Evolutionary conservation across 2,113 vertebrate species (phyloP).

Genomic region (Pardalotus punctatus): DNA sequence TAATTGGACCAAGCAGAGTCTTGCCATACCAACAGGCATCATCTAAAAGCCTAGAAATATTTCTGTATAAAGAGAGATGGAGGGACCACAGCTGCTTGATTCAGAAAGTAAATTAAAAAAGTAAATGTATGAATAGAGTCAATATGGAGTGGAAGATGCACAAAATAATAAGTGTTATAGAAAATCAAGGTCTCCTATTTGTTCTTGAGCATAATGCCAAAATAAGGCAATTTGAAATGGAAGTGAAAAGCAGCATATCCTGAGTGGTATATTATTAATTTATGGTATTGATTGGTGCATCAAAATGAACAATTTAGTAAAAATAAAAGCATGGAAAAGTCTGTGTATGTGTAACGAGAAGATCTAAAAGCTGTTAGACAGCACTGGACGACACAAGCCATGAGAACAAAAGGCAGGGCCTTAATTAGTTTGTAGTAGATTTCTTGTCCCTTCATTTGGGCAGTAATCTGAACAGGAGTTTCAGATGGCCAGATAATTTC

Average conservation of each 20-base stretch:
- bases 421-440: neutral
- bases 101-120: neutral
- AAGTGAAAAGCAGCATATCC: neutral
- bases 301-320: slow-evolving; percentile 15
- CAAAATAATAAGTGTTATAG: slow-evolving; percentile 9
- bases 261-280: slow-evolving; percentile 3
- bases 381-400: neutral
- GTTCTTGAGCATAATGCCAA: neutral
- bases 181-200: slow-evolving; percentile 44
- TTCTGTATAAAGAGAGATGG: neutral
- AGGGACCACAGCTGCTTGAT: slow-evolving; percentile 27
- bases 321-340: neutral
- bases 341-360: neutral
- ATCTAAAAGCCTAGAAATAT: neutral
- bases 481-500: neutral
- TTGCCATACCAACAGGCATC: neutral
- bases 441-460: neutral
- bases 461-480: neutral
- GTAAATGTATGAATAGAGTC: neutral
- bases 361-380: neutral
- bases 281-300: neutral
- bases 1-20: neutral
- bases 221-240: slow-evolving; percentile 16
- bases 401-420: neutral
- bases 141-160: neutral